Evolutionary conservation across 1,140 invertebrate genomes (phyloP).

Genomic region (Vanessa tameamea): DNA sequence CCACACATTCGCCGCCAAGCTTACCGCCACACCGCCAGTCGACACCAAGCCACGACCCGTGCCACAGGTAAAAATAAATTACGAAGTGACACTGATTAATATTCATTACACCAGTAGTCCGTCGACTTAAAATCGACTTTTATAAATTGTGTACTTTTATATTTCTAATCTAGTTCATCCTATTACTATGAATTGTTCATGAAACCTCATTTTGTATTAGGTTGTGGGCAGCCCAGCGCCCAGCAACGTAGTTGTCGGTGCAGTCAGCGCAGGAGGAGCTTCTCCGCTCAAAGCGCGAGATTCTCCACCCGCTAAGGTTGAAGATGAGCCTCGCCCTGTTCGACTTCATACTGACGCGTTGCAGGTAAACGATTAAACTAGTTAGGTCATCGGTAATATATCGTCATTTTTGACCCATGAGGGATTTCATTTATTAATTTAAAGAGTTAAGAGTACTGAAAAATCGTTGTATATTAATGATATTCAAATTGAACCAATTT

Average conservation of each 20-base stretch:
- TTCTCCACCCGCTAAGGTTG: slow-evolving; percentile 34
- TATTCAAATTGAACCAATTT: no score
- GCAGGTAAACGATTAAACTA: slow-evolving; percentile 42
- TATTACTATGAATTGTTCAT: no score
- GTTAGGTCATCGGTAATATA: neutral
- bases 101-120: no score
- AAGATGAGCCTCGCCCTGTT: slow-evolving; percentile 31
- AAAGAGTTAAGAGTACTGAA: no score
- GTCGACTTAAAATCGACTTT: no score
- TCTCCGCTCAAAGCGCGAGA: slow-evolving; percentile 50
- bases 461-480: no score
- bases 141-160: no score
- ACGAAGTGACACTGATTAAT: no score
- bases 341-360: slow-evolving; percentile 33
- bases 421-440: no score
- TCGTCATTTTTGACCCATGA: neutral
- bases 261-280: slow-evolving; percentile 18
- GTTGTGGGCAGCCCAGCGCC: slow-evolving; percentile 34
- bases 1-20: slow-evolving; percentile 72
- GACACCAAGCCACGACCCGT: slow-evolving; percentile 41
- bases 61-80: slow-evolving; percentile 39
- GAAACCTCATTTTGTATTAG: slow-evolving; percentile 14
- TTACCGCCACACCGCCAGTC: slow-evolving; percentile 53
- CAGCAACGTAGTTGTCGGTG: slow-evolving; percentile 32
- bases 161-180: no score